phyloP scores from a whole-genome alignment of 2,113 vertebrate species.

The Grammomys surdaster region DNA sequence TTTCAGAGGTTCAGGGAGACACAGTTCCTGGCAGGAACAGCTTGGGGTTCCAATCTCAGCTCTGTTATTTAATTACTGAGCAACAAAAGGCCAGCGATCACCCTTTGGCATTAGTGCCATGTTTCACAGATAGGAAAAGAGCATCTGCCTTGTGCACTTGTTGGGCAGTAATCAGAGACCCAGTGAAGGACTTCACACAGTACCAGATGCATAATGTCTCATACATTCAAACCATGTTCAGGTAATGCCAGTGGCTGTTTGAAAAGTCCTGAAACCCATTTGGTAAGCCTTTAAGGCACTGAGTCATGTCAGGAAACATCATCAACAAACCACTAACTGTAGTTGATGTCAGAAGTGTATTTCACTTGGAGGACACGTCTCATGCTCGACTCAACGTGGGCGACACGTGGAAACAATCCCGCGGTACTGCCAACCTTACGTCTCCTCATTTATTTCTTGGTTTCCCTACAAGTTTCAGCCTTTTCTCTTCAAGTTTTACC shows the following conservation, averaged over 20 bases:
- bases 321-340: background rate
- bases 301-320: background rate
- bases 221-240: background rate
- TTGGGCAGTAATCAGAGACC: background rate
- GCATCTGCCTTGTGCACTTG: background rate
- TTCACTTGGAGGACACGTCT: background rate
- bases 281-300: background rate
- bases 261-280: background rate
- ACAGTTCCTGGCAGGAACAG: background rate
- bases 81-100: background rate
- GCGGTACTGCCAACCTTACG: background rate
- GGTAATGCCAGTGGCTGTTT: background rate
- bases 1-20: background rate
- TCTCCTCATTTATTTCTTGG: background rate
- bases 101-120: background rate
- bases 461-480: background rate
- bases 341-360: background rate
- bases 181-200: background rate
- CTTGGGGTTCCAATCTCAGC: background rate
- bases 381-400: background rate
- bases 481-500: background rate
- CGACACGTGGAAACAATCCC: background rate
- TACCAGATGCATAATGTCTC: background rate
- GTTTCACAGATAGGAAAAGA: background rate
- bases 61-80: background rate